Base-by-base conservation (phyloP, 2,888 invertebrate genomes). In the Parnassius orleans region DNA sequence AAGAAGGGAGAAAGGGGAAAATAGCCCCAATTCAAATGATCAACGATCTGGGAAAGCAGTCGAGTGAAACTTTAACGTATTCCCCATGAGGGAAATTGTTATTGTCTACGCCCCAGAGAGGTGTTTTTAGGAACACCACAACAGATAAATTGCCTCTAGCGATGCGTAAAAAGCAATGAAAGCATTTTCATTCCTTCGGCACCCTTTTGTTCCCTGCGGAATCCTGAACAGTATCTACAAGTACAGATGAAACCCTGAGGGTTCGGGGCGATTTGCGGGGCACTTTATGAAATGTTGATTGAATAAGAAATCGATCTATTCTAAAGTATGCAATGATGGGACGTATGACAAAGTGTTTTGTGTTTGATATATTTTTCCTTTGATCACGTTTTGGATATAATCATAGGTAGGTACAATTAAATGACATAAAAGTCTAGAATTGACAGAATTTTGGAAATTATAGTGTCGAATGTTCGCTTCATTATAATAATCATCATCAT, bases 111-210 rank as follows among this genome's bases (percentile, higher is more conserved):
- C 77, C 74, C 80, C 77, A 75, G 63, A 66, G 74, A 72, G 79
- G 69, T 69, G 70, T 68, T 74, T 76, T 73, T 73, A 75, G 78
- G 86, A 86, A 85, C 83, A 85, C 86, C 85, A 79, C 86, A 85
- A 83, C 80, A 79, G 81, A 83, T 83, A 83, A 87, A 86, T 89
- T 84, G 88, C 89, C 89, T 82, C 84, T 76, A 83, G 90, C 87
- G 82, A 84, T 81, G 87, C 86, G 87, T 84, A 85, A 90, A 88
- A 88, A 84, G 87, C 90, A 87, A 87, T 86, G 86, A 87, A 89
- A 88, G 86, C 87, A 83, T 87, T 90, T 89, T 85, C 87, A 87
- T 88, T 87, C 84, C 84, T 77, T 80, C 75, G 75, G 75, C 81
- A 76, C 83, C 85, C 86, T 80, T 81, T 77, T 75, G 77, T 79